These are phyloP conservation scores for Addax nasomaculatus DNA, from an alignment of 2,113 vertebrate genomes.

Conservation along the genomic window DNA sequence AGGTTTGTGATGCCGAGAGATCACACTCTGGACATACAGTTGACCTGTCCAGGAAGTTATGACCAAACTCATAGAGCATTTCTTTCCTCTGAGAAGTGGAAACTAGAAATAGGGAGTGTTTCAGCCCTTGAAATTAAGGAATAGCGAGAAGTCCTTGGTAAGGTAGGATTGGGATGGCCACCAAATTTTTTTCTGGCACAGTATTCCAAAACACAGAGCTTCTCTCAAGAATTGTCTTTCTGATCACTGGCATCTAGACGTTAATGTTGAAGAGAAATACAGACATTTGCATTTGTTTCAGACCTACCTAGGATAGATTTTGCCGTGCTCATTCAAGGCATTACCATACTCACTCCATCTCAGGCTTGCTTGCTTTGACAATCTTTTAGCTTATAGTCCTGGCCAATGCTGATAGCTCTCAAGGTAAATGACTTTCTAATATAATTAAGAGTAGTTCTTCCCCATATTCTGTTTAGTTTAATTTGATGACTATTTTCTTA, in stretches of 20 bases:
- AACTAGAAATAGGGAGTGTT: not conserved
- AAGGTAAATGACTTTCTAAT: constrained; percentile 25
- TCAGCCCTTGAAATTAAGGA: not conserved
- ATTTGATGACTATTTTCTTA: not conserved
- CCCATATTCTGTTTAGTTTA: not conserved
- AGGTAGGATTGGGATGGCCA: not conserved
- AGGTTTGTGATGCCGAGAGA: not conserved
- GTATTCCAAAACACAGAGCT: not conserved
- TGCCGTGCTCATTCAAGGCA: not conserved
- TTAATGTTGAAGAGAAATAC: not conserved
- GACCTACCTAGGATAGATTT: not conserved
- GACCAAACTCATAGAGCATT: not conserved
- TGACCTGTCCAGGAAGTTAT: not conserved
- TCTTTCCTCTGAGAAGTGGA: not conserved
- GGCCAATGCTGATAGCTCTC: not conserved
- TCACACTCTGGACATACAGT: not conserved
- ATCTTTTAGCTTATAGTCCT: not conserved
- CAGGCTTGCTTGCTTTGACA: not conserved
- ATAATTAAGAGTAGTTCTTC: constrained; percentile 23
- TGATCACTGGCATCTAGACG: not conserved
- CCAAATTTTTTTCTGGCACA: not conserved
- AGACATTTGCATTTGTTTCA: not conserved
- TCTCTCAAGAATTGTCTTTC: not conserved
- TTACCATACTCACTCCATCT: not conserved
- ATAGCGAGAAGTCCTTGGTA: not conserved